Evolutionary conservation across 2,113 vertebrate species (phyloP), one percentile per base, ranked within the genome.

Genomic region (Mesocricetus auratus): DNA sequence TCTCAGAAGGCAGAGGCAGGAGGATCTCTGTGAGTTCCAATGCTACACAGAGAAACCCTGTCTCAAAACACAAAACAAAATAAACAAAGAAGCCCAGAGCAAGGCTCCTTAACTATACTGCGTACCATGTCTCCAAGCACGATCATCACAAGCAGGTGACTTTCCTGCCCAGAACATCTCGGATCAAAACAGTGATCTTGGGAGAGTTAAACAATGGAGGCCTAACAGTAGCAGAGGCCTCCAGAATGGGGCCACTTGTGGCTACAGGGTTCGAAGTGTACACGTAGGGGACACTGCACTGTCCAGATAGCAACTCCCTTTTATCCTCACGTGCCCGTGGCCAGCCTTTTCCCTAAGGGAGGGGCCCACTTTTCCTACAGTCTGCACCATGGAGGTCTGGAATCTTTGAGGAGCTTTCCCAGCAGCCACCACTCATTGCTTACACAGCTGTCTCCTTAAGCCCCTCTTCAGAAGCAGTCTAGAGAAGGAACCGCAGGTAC

Each of bases 171-270:
- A 11, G 26, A 62, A 53, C 0, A 13, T 29, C 78, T 53, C 74
- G 68, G 74, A 47, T 29, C 17, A 45, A 36, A 83, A 83, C 36
- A 42, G 10, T 31, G 21, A 19, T 19, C 11, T 39, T 17, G 2
- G 31, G 56, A 92, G 50, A 8, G 6, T 8, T 22, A 69, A 62
- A 79, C 0, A 77, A 75, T 0, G 77, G 68, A 60, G 79, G 15
- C 53, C 79, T 45, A 42, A 15, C 33, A 16, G 60, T 50, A 42
- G 42, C 39, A 82, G 31, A 36, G 53, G 60, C 42, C 12, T 77
- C 68, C 0, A 1, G 3, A 15, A 22, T 0, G 50, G 19, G 64
- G 11, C 9, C 2, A 62, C 66, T 22, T 11, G 1, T 19, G 66
- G 66, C 17, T 31, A 11, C 66, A 47, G 29, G 62, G 24, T 53